Evolutionary conservation across 2,797 vertebrate species (phyloP), one percentile per base, ranked within the genome.

Genomic region (Gila robusta): DNA sequence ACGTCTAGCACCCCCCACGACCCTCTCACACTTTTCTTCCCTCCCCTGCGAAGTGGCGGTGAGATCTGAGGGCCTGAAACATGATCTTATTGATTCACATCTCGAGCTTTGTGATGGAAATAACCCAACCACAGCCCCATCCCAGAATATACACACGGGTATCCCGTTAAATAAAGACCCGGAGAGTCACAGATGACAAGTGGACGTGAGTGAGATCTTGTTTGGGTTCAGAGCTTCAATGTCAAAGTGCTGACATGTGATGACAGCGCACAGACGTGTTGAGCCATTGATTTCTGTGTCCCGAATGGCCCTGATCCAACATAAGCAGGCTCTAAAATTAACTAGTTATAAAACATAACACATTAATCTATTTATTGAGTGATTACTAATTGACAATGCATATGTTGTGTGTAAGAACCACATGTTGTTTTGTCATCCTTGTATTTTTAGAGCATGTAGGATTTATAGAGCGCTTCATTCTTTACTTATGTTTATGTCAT

Each of bases 11-110:
- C 26, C 37, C 32, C 39, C 41, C 21, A 54, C 41, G 39, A 11
- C 69, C 62, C 72, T 54, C 59, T 37, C 44, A 26, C 78, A 47
- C 59, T 9, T 23, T 47, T 26, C 19, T 7, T 14, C 23, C 16
- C 59, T n/a, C 79, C 37, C 14, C 64, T 32, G 35, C 89, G 89
- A 89, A 91, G 89, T 85, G 88, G 72, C 80, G 81, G 88, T 71
- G 77, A 88, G 90, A 92, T 93, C 90, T 88, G 82, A 92, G 84
- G 82, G 37, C 73, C 62, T 85, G 91, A 76, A 93, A 94, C 89
- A 76, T 12, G 88, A 93, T 91, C 91, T 88, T 89, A 92, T 92
- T 92, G 91, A 92, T 92, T 92, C 71, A 81, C 67, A 89, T 91
- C 88, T 91, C 66, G 5, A 44, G 66, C 88, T 90, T 92, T 77